Evolutionary conservation across 1,140 invertebrate species (phyloP).

Genomic region (Lerema accius): DNA sequence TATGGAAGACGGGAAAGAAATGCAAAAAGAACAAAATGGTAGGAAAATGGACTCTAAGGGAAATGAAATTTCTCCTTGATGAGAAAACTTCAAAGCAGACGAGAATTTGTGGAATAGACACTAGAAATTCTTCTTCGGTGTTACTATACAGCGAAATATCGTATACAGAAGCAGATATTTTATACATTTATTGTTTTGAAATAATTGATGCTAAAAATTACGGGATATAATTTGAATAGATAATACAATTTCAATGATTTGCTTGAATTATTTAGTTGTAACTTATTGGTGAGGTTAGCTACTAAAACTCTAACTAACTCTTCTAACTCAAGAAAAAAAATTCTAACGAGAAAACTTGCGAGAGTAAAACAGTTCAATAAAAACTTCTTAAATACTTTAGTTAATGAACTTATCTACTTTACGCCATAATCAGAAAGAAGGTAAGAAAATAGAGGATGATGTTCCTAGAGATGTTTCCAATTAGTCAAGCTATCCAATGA

Average conservation of each 20-base stretch:
- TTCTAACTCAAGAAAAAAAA: too few species aligned
- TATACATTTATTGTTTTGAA: too few species aligned
- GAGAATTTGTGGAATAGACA: slow-evolving; percentile 30
- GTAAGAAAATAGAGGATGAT: slow-evolving; percentile 43
- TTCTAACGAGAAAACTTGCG: slow-evolving; percentile 50
- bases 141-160: not conserved
- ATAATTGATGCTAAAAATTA: too few species aligned
- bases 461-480: slow-evolving; percentile 10
- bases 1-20: slow-evolving; percentile 19
- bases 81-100: slow-evolving; percentile 51
- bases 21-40: slow-evolving; percentile 13
- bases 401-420: slow-evolving; percentile 52
- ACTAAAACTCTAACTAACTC: too few species aligned
- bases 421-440: slow-evolving; percentile 43
- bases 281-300: too few species aligned
- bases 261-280: too few species aligned
- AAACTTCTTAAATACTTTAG: slow-evolving; percentile 46
- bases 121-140: not conserved
- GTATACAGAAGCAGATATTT: not conserved
- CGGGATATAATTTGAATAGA: too few species aligned
- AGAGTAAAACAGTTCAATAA: slow-evolving; percentile 43
- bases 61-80: slow-evolving; percentile 51
- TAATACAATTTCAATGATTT: too few species aligned
- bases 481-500: not conserved
- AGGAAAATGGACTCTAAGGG: slow-evolving; percentile 41